Conservation (phyloP, 2,888 invertebrate genomes). For the Pristionchus entomophagus region DNA sequence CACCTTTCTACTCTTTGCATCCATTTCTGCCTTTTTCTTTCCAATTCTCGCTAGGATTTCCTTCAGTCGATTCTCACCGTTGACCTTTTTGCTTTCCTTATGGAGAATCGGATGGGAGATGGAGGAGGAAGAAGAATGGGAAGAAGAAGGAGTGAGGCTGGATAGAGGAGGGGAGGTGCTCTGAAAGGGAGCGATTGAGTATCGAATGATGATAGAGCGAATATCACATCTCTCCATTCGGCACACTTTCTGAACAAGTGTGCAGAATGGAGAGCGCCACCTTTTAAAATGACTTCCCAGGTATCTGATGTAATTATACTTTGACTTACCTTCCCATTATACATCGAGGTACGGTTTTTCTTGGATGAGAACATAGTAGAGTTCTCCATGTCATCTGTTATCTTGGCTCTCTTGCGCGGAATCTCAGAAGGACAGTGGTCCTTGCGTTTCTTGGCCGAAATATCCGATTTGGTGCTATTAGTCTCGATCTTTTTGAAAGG, state of each 20-base stretch:
- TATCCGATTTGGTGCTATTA: neutral
- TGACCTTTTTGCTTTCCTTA: neutral
- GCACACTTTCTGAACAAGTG: too few species aligned
- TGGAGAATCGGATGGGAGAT: too few species aligned
- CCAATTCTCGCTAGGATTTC: neutral
- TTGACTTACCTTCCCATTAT: neutral
- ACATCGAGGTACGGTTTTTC: neutral
- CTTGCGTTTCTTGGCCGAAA: neutral
- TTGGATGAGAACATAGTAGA: neutral
- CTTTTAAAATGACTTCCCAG: too few species aligned
- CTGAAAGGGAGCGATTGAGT: too few species aligned
- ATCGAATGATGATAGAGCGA: too few species aligned
- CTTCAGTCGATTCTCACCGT: neutral
- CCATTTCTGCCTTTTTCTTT: neutral
- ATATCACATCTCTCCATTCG: too few species aligned
- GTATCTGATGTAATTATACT: too few species aligned
- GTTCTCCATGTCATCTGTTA: neutral
- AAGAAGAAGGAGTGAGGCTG: too few species aligned
- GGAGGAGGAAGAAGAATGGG: too few species aligned
- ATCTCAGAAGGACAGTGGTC: neutral
- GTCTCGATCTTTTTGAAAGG: neutral
- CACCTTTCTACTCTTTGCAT: neutral
- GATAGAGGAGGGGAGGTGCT: too few species aligned
- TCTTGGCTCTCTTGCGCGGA: neutral
- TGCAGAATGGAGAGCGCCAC: too few species aligned